A percentile compares a stretch with the other conserved stretches of the same genome.
These are phyloP conservation scores for Toxotes lorentzi DNA, from an alignment of 2,797 vertebrate species.

Conservation along the genomic window DNA sequence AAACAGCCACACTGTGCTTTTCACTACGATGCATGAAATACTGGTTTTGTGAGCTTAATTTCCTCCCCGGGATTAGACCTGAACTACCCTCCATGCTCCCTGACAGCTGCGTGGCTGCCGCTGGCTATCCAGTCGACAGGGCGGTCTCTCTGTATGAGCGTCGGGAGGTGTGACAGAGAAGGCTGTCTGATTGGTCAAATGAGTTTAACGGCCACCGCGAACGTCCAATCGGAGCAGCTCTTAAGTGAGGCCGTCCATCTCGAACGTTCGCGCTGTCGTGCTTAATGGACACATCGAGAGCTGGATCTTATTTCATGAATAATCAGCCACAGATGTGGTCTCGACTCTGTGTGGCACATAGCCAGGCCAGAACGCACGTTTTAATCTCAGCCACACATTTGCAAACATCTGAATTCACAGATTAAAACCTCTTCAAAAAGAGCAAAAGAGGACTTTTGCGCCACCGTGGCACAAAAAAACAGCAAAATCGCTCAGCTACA, in stretches of 20 bases:
- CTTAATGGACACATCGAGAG: slow-evolving; percentile 57
- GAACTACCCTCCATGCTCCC: background rate
- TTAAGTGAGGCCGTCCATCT: slow-evolving; percentile 38
- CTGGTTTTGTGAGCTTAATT: slow-evolving; percentile 23
- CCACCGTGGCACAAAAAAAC: slow-evolving; percentile 57
- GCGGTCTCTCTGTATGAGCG: slow-evolving; percentile 62
- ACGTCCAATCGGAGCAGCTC: slow-evolving; percentile 62
- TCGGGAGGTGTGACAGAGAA: slow-evolving; percentile 84
- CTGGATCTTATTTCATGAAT: slow-evolving; percentile 29
- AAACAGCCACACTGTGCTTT: background rate
- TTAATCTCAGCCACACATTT: background rate
- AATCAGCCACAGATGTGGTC: slow-evolving; percentile 41
- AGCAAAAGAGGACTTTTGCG: slow-evolving; percentile 47
- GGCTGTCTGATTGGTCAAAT: slow-evolving; percentile 66
- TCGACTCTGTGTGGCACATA: background rate
- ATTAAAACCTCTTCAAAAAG: background rate
- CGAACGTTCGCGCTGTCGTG: slow-evolving; percentile 29
- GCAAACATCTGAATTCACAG: background rate
- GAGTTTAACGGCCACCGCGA: slow-evolving; percentile 64
- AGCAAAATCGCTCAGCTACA: slow-evolving; percentile 54
- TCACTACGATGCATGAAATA: background rate
- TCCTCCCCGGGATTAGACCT: background rate
- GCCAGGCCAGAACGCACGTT: background rate
- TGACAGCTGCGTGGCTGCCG: slow-evolving; percentile 63
- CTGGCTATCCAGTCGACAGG: slow-evolving; percentile 50